These are phyloP conservation scores for Stenodera caucasica DNA, from an alignment of 2,888 invertebrate genomes.

Conservation along the genomic window DNA sequence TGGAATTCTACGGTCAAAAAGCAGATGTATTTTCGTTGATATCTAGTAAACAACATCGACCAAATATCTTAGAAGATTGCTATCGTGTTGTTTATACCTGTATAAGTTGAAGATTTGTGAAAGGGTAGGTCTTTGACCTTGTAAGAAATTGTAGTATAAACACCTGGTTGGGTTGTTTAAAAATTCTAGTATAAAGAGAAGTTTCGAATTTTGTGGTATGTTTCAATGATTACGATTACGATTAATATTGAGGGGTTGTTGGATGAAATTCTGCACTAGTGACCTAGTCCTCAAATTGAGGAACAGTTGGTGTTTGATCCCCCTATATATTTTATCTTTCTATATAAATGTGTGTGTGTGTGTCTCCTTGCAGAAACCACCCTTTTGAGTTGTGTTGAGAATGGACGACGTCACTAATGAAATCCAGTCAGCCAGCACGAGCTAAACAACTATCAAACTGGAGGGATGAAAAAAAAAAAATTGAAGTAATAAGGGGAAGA, in stretches of 20 bases:
- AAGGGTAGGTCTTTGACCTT: conserved; percentile 23
- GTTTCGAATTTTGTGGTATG: neutral
- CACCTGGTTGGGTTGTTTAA: neutral
- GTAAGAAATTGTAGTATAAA: neutral
- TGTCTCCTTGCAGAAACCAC: conserved; percentile 30
- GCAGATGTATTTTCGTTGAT: conserved; percentile 21
- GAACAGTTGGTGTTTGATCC: conserved; percentile 18
- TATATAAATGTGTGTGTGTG: conserved; percentile 13
- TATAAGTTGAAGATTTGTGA: conserved; percentile 2
- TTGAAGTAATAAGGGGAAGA: conserved; percentile 44
- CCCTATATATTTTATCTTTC: conserved; percentile 26
- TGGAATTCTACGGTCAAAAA: conserved; percentile 20
- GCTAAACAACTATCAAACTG: conserved; percentile 27
- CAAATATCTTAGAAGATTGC: conserved; percentile 11
- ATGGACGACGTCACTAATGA: conserved; percentile 24
- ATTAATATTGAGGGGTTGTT: conserved; percentile 21
- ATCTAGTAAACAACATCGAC: conserved; percentile 22
- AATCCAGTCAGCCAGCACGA: conserved; percentile 37
- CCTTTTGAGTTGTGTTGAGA: conserved; percentile 31
- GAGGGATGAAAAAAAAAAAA: conserved; percentile 41
- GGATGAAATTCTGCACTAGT: conserved; percentile 37
- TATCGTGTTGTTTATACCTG: conserved; percentile 4
- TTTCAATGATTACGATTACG: neutral
- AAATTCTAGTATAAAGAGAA: neutral
- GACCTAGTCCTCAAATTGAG: conserved; percentile 40